Evolutionary conservation across 2,113 vertebrate genomes (phyloP).

Genomic region (Cyphomyrus discorhynchus): DNA sequence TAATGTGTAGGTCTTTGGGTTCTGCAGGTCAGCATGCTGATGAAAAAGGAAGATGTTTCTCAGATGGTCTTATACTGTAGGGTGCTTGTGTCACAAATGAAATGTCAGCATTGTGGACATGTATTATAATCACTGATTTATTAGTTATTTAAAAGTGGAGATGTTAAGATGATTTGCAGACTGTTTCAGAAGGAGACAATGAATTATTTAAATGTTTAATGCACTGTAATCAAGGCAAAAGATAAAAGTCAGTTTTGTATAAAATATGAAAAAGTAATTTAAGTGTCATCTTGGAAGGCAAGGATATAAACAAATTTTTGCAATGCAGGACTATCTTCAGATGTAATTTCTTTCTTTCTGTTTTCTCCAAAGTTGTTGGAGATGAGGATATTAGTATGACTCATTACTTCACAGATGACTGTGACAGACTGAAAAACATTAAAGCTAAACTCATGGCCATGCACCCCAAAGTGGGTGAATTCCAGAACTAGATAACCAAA

Average conservation of each 20-base stretch:
- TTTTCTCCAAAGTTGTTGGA: not conserved
- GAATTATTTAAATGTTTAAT: not conserved
- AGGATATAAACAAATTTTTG: not conserved
- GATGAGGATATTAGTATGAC: not conserved
- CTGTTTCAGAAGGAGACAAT: not conserved
- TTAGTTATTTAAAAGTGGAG: not conserved
- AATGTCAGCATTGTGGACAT: not conserved
- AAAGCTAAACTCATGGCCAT: not conserved
- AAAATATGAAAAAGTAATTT: not conserved
- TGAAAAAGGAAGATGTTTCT: not conserved
- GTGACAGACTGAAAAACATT: not conserved
- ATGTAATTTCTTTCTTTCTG: not conserved
- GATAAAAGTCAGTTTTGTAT: not conserved
- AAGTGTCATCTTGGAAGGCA: not conserved
- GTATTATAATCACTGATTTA: not conserved
- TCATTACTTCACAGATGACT: not conserved
- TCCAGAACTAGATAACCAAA: not conserved
- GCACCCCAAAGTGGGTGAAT: not conserved
- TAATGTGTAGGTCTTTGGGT: not conserved
- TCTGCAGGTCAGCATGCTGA: not conserved
- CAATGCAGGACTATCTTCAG: not conserved
- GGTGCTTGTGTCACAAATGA: not conserved
- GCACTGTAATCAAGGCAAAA: not conserved
- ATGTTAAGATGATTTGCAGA: not conserved
- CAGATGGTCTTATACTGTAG: not conserved